Evolutionary conservation across 2,113 vertebrate genomes (phyloP), one percentile per base, ranked within the genome.

Genomic region (Microcebus jonahi): DNA sequence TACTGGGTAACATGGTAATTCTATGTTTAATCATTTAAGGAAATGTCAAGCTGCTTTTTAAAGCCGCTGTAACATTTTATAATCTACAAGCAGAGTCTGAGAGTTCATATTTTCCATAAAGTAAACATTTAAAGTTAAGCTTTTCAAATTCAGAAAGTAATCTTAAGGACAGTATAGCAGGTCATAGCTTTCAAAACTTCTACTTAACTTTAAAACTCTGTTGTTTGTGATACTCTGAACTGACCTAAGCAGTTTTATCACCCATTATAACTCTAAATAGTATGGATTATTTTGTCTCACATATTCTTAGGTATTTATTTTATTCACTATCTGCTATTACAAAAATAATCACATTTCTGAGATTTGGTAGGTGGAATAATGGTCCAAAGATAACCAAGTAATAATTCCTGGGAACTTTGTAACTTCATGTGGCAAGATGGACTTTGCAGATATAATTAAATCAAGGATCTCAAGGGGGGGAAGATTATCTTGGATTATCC

Each of bases 261-360:
- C 7, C 17, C 53, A 23, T 8, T 82, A 4, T 42, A 48, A 68
- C 42, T 68, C 13, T 79, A 81, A 81, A 70, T 21, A 82, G 18
- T 20, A 36, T 59, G 36, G 8, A 18, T 31, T 57, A 34, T 55
- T 84, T 70, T 90, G 6, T 48, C n/a, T 61, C 20, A 29, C 45
- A 80, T 86, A 55, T 20, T 65, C 29, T 55, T 75, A 57, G 79
- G 42, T 10, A 70, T 2, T 25, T 53, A 94, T 88, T 94, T 88
- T 17, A 23, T 71, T 71, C 11, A 61, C 31, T 29, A 27, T 27
- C 7, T 36, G 25, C 29, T 95, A 15, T 45, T 75, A 15, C 76
- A 18, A 91, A 79, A 91, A 4, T 73, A 79, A 83, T 79, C 68
- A 79, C 23, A 71, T 77, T 71, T 88, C 57, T 94, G 75, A 90